Base-by-base conservation (phyloP, 92 coral and sea anemone genomes). In the Porites evermanni region DNA sequence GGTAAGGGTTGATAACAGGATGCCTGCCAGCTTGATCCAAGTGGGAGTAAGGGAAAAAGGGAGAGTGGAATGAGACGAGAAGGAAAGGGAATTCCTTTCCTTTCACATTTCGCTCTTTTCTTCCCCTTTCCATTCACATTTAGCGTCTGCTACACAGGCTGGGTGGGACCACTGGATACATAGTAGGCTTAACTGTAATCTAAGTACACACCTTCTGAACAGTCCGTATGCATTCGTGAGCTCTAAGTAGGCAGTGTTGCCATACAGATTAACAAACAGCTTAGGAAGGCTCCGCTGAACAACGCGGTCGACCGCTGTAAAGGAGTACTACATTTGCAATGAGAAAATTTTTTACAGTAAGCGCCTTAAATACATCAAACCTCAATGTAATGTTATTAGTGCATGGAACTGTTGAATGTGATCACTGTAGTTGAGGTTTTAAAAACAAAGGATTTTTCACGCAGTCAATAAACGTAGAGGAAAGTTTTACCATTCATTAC, bases 201-300 rank as follows among this genome's bases (percentile, higher is more conserved):
- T 19, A 7, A 14, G 7, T 13, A n/a, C 81, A 2, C 80, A 97
- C 99, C 99, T 97, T 84, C 99, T 95, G 83, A 97, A 97, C 53
- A 97, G 85, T 1, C 99, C 99, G 85, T 97, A 97, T 16, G 99
- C 79, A 79, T 97, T 94, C 12, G 96, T 93, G 67, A 97, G 81
- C 72, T 97, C 97, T 63, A 97, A 86, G 80, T 89, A 93, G 51
- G 89, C 86, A 17, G 99, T 95, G 2, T 88, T 77, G 64, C 78
- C 85, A 79, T 93, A 95, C 95, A 92, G 89, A 50, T 66, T 81
- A 2, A 89, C 78, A 71, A 97, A 67, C 58, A 87, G 52, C 26
- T 81, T 80, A 0, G 99, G 99, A 60, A 97, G 74, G 61, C 91
- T 89, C 17, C 82, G 79, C 85, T 97, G 95, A 70, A 90, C 98